Conservation (phyloP, 2,113 vertebrate species). For the Albula glossodonta region DNA sequence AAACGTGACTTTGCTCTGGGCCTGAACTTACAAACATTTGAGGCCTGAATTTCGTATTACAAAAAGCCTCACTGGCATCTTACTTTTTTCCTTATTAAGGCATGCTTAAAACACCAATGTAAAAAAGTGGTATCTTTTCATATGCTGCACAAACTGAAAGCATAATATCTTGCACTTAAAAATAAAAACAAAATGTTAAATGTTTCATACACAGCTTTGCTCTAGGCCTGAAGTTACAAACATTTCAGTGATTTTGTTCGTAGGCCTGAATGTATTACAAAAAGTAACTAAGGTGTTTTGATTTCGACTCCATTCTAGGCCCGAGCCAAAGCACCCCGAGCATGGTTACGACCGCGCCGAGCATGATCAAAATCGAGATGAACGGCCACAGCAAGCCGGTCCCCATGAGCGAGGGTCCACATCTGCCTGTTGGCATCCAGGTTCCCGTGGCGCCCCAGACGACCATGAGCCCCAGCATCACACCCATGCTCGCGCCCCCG, state of each 20-base stretch:
- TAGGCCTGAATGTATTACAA: not conserved
- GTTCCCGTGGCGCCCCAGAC: constrained; percentile 83
- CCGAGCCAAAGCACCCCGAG: constrained; percentile 84
- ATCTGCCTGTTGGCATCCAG: constrained; percentile 83
- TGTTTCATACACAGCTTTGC: too few species aligned
- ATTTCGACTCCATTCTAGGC: constrained; percentile 79
- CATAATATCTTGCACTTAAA: too few species aligned
- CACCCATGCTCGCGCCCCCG: constrained; percentile 93
- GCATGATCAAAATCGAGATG: constrained; percentile 97
- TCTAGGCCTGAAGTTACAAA: not conserved
- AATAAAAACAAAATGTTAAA: too few species aligned
- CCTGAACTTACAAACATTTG: not conserved
- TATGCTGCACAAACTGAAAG: too few species aligned
- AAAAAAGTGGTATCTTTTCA: too few species aligned
- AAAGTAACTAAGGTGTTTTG: constrained; percentile 73
- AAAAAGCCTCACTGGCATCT: constrained; percentile 27
- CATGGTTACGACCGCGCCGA: constrained; percentile 84
- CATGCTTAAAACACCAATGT: too few species aligned
- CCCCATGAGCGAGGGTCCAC: constrained; percentile 82
- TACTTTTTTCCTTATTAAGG: too few species aligned
- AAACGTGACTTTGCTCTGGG: constrained; percentile 65
- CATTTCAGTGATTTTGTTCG: too few species aligned
- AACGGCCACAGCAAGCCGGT: constrained; percentile 91
- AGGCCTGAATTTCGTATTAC: not conserved
- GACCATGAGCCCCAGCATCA: constrained; percentile 86